Conservation (phyloP, 2,113 vertebrate species). For the Sander lucioperca region DNA sequence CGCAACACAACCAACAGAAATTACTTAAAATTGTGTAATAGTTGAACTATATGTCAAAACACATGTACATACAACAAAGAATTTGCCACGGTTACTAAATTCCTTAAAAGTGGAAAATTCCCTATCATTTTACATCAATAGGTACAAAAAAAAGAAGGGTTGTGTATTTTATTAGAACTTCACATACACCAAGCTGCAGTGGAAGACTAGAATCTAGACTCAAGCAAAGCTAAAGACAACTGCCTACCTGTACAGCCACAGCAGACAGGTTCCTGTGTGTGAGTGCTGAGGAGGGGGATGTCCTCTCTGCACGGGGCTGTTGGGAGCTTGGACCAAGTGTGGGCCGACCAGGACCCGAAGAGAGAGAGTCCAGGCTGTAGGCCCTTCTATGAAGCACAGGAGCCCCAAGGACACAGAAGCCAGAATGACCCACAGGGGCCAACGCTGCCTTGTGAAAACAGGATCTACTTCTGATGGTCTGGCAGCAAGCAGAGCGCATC, state of each 20-base stretch:
- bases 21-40: neutral
- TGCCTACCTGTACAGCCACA: slow-evolving; percentile 72
- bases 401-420: slow-evolving; percentile 5
- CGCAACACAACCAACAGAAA: no score
- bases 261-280: slow-evolving; percentile 76
- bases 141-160: no score
- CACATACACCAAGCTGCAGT: neutral
- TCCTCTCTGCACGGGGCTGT: slow-evolving; percentile 57
- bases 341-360: slow-evolving; percentile 55
- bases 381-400: slow-evolving; percentile 58
- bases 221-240: neutral
- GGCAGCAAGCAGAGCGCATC: slow-evolving; percentile 56
- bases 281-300: slow-evolving; percentile 49
- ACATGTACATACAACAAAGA: neutral
- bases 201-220: neutral
- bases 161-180: neutral
- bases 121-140: neutral
- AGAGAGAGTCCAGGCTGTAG: slow-evolving; percentile 71
- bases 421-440: slow-evolving; percentile 7
- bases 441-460: slow-evolving; percentile 28
- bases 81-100: neutral
- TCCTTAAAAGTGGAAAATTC: neutral
- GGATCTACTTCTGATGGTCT: slow-evolving; percentile 40
- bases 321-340: slow-evolving; percentile 46
- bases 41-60: neutral